Evolutionary conservation across 2,113 vertebrate genomes (phyloP), one percentile per base, ranked within the genome.

Genomic region (Periophthalmus modestus): DNA sequence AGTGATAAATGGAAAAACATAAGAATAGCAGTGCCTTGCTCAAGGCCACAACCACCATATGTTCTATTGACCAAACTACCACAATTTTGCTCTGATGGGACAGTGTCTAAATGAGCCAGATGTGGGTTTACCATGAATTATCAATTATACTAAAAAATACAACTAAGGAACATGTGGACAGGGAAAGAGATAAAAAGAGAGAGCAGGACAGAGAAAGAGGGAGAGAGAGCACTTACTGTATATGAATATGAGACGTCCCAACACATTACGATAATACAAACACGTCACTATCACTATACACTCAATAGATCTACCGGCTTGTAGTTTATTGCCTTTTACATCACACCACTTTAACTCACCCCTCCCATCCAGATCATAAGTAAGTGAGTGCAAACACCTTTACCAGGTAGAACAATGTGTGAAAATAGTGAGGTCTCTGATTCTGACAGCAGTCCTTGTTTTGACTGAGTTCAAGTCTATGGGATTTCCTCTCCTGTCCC

Each of bases 401-500:
- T 69, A 78, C 69, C 79, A 77, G 83, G 68, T 77, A 75, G 36
- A 81, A 77, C 83, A 81, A 74, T 69, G 80, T 89, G 81, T 82
- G 78, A 84, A 84, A 88, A 77, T 46, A 76, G 52, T 75, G 66
- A 68, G 69, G 69, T 58, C 68, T 80, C 74, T 50, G 66, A 69
- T 69, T 61, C 67, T 73, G 72, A 81, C 81, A 77, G 76, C 62
- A 67, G 72, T 72, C 78, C 80, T 81, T 84, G 67, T 85, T 85
- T 88, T 82, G 77, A 84, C 78, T 77, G 55, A 86, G 78, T 81
- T 82, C 69, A 75, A 69, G 77, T 84, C 78, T 68, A 52, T 71
- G 72, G 78, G 86, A 89, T 89, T 86, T 91, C 81, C 85, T 90
- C 82, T 72, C 66, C 28, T 61, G 65, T 89, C 88, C 91, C 86